Percentiles rank a stretch among this genome's conserved stretches.
These are phyloP conservation scores for Zonitis immaculata DNA, from an alignment of 2,888 invertebrate species.

Conservation along the genomic window DNA sequence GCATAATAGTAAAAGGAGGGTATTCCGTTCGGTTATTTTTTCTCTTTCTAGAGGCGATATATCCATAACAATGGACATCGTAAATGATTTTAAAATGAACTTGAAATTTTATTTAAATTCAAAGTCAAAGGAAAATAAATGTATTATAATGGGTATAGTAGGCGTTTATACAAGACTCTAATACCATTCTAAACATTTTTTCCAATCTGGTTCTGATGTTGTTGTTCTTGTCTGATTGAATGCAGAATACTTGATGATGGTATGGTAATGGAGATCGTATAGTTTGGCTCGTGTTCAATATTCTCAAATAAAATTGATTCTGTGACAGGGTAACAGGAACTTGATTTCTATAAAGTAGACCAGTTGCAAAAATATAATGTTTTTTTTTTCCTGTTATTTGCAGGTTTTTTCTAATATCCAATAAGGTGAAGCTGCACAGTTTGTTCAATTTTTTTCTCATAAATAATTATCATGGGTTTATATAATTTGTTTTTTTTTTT, in stretches of 20 bases:
- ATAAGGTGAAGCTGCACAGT: too few relatives aligned
- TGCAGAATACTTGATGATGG: neutral
- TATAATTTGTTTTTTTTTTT: too few relatives aligned
- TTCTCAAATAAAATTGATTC: too few relatives aligned
- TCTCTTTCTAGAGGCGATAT: too few relatives aligned
- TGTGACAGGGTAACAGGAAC: too few relatives aligned
- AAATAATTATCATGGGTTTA: too few relatives aligned
- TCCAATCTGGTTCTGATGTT: neutral
- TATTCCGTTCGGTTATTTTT: neutral
- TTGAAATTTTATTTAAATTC: neutral
- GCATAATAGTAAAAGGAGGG: conserved; percentile 10
- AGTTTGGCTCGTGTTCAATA: neutral
- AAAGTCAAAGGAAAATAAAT: neutral
- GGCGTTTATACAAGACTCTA: neutral
- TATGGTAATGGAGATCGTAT: neutral
- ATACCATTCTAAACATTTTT: neutral
- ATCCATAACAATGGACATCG: conserved; percentile 24
- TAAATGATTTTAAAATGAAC: conserved; percentile 10
- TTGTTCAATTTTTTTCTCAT: too few relatives aligned
- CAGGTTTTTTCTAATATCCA: too few relatives aligned
- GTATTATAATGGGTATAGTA: neutral
- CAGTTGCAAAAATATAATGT: too few relatives aligned
- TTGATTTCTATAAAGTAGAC: too few relatives aligned
- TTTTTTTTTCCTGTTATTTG: too few relatives aligned
- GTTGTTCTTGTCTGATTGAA: neutral